phyloP scores from a whole-genome alignment of 2,113 vertebrate species.

The Zosterops lateralis region DNA sequence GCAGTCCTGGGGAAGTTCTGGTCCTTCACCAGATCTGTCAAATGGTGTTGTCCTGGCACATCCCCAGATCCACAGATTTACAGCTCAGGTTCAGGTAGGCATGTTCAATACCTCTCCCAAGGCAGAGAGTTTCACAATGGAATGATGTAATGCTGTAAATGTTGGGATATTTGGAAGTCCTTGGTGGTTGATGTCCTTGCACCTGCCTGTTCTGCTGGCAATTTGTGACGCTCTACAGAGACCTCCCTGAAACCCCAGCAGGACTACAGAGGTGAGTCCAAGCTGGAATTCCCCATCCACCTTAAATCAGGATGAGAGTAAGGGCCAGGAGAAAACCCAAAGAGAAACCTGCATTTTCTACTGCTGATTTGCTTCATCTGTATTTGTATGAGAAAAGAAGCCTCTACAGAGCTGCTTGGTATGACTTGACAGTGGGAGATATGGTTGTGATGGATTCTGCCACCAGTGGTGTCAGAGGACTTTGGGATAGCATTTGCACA shows the following conservation, averaged over 20 bases:
- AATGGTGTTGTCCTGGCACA: not conserved
- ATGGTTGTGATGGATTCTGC: not conserved
- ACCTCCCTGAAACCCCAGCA: not conserved
- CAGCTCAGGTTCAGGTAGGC: not conserved
- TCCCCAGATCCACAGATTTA: not conserved
- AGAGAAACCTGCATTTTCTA: not conserved
- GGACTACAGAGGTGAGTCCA: fast-evolving
- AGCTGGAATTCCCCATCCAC: not conserved
- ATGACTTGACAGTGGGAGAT: not conserved
- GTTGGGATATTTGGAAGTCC: not conserved
- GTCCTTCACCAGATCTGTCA: not conserved
- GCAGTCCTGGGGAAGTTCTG: not conserved
- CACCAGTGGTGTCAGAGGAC: fast-evolving
- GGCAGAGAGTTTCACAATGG: not conserved
- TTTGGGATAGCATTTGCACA: not conserved
- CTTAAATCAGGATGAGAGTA: not conserved
- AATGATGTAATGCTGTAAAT: not conserved
- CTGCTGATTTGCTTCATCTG: not conserved
- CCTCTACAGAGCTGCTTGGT: not conserved
- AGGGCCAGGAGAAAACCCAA: not conserved
- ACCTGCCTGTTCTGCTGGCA: not conserved
- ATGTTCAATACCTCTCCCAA: not conserved
- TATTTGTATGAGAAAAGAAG: not conserved
- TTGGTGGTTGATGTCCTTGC: not conserved
- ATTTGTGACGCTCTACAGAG: fast-evolving